Evolutionary conservation across 2,888 invertebrate species (phyloP).

Genomic region (Odontocolon sp.): DNA sequence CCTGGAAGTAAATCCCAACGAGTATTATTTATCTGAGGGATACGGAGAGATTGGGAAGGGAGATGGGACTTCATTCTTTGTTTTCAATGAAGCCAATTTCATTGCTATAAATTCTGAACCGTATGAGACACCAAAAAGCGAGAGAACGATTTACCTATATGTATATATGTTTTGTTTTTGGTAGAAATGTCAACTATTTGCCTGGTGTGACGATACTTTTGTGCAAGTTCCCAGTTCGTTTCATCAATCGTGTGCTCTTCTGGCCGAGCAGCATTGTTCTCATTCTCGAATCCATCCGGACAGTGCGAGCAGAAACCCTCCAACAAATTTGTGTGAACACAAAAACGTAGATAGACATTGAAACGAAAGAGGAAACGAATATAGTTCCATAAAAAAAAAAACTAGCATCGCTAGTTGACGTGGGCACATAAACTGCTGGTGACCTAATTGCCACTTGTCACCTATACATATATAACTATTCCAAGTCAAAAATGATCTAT

Average conservation of each 20-base stretch:
- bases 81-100: conserved; percentile 23
- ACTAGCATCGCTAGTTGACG: conserved; percentile 3
- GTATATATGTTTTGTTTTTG: neutral
- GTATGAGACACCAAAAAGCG: neutral
- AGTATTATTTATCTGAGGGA: no score
- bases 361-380: conserved; percentile 5
- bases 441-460: conserved; percentile 31
- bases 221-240: conserved; percentile 12
- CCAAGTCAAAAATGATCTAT: no score
- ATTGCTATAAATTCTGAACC: neutral
- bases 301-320: neutral
- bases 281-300: conserved; percentile 22
- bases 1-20: no score
- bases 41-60: no score
- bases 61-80: neutral
- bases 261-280: conserved; percentile 47
- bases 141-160: neutral
- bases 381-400: conserved; percentile 23
- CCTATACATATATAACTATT: neutral
- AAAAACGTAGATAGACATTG: neutral
- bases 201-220: conserved; percentile 48
- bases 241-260: conserved; percentile 46
- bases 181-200: conserved; percentile 34
- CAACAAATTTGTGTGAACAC: neutral
- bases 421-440: conserved; percentile 2